Base-by-base conservation (phyloP, 2,888 invertebrate species). In the Athetis lepigone region DNA sequence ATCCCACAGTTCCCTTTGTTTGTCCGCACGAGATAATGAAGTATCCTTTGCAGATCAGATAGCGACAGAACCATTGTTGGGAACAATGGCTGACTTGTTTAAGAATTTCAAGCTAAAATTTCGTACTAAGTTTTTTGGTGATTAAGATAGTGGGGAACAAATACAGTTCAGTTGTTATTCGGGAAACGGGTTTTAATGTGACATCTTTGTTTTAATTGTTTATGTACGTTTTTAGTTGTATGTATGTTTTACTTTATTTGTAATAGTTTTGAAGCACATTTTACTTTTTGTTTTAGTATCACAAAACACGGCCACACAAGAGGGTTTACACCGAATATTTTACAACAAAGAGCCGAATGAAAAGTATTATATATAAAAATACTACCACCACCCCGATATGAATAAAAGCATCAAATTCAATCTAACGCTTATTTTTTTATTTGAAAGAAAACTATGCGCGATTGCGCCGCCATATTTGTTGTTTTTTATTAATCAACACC, bases 11-110 rank as follows among this genome's bases (percentile, higher is more conserved):
- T 55, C 60, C 73, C 61, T 82, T 82, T 82, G 82, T 82, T 82
- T 82, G 79, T 75, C 47, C 58, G 59, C 56, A 50, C 52, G 69
- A 83, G 77, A 81, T 81, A 82, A 82, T 82, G 79, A 82, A 82
- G 79, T 79, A 80, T 82, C 79, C 76, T 78, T 74, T 56, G 67
- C 75, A 77, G 80, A 80, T 80, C 83, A 79, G 82, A 81, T 83
- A 75, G 71, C 75, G 29, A 63, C 61, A 47, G 47, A 56, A 58
- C 82, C 77, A 86, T 85, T 86, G 85, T 77, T 77, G 43, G n/a
- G 37, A 72, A 83, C 77, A 79, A 78, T 76, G 70, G 70, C 47
- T 40, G 64, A 59, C 43, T 75, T 79, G 72, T 81, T 77, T 79
- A 79, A 81, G 81, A 81, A 72, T 81, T 81, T 79, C 65, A 60